Evolutionary conservation across 2,113 vertebrate species (phyloP).

Genomic region (Eleginops maclovinus): DNA sequence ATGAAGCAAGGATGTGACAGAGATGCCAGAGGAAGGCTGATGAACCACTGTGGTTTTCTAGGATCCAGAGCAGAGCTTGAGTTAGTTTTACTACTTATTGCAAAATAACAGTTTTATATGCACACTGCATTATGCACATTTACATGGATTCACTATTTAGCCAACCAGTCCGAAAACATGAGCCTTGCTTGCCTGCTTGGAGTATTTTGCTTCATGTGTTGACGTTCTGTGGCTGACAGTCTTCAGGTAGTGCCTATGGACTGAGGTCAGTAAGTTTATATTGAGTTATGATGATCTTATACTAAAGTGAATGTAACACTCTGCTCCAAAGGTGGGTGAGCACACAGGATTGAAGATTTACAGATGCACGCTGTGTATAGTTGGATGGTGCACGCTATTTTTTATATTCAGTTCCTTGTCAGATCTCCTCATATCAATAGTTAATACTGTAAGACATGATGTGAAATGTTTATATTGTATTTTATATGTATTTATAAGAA

Average conservation of each 20-base stretch:
- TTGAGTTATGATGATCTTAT: slow-evolving; percentile 51
- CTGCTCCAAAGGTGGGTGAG: slow-evolving; percentile 68
- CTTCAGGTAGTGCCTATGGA: slow-evolving; percentile 36
- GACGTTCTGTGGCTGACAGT: slow-evolving; percentile 25
- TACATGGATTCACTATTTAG: not conserved
- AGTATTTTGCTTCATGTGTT: slow-evolving; percentile 23
- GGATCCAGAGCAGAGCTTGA: slow-evolving; percentile 60
- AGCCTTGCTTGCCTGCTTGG: slow-evolving; percentile 14
- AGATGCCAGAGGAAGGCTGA: slow-evolving; percentile 33
- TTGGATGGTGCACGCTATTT: slow-evolving; percentile 2
- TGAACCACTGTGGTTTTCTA: slow-evolving; percentile 44
- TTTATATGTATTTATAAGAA: slow-evolving; percentile 83
- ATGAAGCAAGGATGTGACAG: slow-evolving; percentile 54
- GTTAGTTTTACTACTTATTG: slow-evolving; percentile 31
- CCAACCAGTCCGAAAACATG: not conserved
- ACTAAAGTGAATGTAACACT: slow-evolving; percentile 51
- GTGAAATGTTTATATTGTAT: slow-evolving; percentile 70
- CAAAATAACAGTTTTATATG: slow-evolving; percentile 20
- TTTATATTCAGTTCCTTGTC: slow-evolving; percentile 3
- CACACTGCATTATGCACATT: not conserved
- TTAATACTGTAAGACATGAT: slow-evolving; percentile 64
- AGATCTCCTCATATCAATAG: slow-evolving; percentile 7
- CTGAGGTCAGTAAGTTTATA: slow-evolving; percentile 44
- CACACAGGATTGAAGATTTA: slow-evolving; percentile 36
- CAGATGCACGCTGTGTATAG: not conserved